Base-by-base conservation (phyloP, 2,888 invertebrate genomes). In the Idaea biselata region DNA sequence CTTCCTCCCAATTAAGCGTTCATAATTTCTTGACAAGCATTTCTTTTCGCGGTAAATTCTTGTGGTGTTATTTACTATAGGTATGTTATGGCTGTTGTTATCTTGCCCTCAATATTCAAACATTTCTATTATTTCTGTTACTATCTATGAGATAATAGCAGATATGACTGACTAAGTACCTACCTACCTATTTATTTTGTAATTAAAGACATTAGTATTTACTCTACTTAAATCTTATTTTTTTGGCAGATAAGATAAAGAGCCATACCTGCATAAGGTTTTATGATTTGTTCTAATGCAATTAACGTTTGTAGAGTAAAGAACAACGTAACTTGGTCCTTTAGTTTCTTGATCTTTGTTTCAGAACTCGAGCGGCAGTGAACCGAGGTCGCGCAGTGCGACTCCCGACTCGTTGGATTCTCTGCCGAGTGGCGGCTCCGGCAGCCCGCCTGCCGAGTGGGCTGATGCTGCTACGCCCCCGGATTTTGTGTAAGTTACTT, bases 361-460 rank as follows among this genome's bases (percentile, higher is more conserved):
- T 16, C 86, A 95, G 95, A 94, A 95, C 84, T 96, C 96, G 69
- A 95, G 95, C 76, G 97, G 97, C 81, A 97, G 96, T 73, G 96
- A 96, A 73, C 96, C 96, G 61, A 91, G 97, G 84, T 97, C 97
- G 70, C 95, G 97, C 70, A 97, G 97, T 84, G 97, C 97, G 70
- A 97, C 97, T 63, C 97, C 97, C 32, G 97, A 97, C 91, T 97
- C 97, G 44, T 88, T 97, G 81, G 97, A 97, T 89, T 97, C 97
- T 59, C 91, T 95, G 76, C 94, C 94, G 67, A 95, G 94, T 71
- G 94, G 91, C 68, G 94, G 91, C 61, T 94, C 94, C 55, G 94
- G 93, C 70, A 94, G 92, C 77, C 92, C 93, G 54, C 91, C 93
- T n/a, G 78, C 87, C 7, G 93, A 93, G 75, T 93, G 93, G 93